A percentile compares a stretch with the other conserved stretches of the same genome.
Evolutionary conservation across 2,113 vertebrate species (phyloP).

Genomic region (Semicossyphus pulcher): DNA sequence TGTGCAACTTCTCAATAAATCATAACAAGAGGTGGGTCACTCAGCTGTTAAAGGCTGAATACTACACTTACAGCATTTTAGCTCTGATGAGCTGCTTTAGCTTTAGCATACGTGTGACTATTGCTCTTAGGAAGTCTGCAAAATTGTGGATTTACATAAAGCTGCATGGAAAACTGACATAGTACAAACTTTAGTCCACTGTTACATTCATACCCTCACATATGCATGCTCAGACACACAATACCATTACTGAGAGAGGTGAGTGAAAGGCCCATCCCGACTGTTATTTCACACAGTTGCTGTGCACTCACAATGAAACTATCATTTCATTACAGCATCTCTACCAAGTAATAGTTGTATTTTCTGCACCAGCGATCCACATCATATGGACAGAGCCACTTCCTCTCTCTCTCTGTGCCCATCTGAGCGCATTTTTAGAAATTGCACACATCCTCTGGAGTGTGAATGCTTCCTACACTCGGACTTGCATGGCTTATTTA

Average conservation of each 20-base stretch:
- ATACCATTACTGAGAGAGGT: background rate
- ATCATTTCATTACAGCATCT: slow-evolving; percentile 61
- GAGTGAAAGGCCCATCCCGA: slow-evolving; percentile 10
- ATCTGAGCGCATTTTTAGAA: slow-evolving; percentile 57
- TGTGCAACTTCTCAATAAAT: slow-evolving; percentile 59
- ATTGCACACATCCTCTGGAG: slow-evolving; percentile 41
- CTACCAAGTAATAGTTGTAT: slow-evolving; percentile 65
- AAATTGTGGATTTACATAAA: too few species aligned
- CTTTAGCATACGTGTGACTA: background rate
- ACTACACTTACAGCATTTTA: slow-evolving; percentile 13
- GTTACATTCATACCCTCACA: background rate
- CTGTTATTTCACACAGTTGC: slow-evolving; percentile 38
- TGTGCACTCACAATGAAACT: slow-evolving; percentile 45
- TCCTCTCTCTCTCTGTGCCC: slow-evolving; percentile 32
- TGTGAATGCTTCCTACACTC: slow-evolving; percentile 49
- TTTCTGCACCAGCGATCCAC: slow-evolving; percentile 68
- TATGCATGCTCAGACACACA: background rate
- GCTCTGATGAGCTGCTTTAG: slow-evolving; percentile 1
- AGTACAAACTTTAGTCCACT: too few species aligned
- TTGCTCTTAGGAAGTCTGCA: too few species aligned
- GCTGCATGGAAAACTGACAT: too few species aligned
- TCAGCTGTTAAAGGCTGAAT: slow-evolving; percentile 33
- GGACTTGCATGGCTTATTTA: slow-evolving; percentile 58
- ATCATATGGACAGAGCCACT: slow-evolving; percentile 56
- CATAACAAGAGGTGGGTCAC: slow-evolving; percentile 30